Evolutionary conservation across 2,797 vertebrate genomes (phyloP), one percentile per base, ranked within the genome.

Genomic region (Eulemur mongoz): DNA sequence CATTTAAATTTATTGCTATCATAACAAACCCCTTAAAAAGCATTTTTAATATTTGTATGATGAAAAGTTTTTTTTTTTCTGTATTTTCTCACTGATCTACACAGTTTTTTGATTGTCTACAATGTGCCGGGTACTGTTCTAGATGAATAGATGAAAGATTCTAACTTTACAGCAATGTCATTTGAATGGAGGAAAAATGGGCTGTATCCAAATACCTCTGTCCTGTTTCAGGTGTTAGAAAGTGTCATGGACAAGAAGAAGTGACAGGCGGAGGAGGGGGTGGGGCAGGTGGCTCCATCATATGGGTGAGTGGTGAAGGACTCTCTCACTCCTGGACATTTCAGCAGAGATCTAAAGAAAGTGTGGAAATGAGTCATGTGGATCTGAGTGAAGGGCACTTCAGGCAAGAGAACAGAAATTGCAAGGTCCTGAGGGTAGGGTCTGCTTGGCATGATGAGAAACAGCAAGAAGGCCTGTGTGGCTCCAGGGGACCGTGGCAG

Each of bases 271-370:
- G 5, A 20, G 17, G 50, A 13, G 25, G 52, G 59, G 7, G 5
- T 30, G 7, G 1, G 22, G 4, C 20, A 5, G 8, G 10, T 20
- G n/a, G 17, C 4, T 73, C 6, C 22, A 30, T 43, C 17, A 2
- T 43, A 0, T 14, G 12, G 5, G 6, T 17, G 45, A 25, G 38
- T 48, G 57, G 75, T 8, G 25, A 61, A 73, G 54, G 18, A 17
- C 48, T 84, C 22, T 25, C 32, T 32, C 25, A 7, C 61, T 69
- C 57, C 8, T 0, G 35, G 61, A 1, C 40, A n/a, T 30, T 82
- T 89, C 12, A 59, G 59, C 25, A 54, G 35, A 50, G 18, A 65
- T 57, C 70, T 69, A 72, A 67, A 48, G 48, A 78, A 50, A 63
- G 54, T 63, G 27, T 72, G 30, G 65, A 45, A 45, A 45, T 45